A percentile compares a stretch with the other conserved stretches of the same genome.
phyloP scores from a whole-genome alignment of 1,140 invertebrate species.

The Sycophaga agraensis region DNA sequence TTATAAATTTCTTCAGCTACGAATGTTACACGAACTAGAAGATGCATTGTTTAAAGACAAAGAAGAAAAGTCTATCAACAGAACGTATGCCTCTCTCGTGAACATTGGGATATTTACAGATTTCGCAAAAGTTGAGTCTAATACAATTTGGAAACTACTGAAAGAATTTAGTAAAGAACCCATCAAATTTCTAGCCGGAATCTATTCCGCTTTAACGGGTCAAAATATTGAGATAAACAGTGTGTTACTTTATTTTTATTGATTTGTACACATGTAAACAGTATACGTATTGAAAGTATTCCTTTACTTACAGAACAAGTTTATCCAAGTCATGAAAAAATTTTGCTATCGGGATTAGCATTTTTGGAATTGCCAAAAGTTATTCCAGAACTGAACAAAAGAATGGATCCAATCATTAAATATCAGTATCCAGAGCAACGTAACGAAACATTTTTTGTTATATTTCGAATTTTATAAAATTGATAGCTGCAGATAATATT shows the following conservation, averaged over 20 bases:
- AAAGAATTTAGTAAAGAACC: constrained; percentile 34
- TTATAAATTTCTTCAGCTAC: too few species aligned
- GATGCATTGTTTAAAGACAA: constrained; percentile 43
- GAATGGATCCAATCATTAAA: constrained; percentile 37
- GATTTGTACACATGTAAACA: background rate
- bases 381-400: constrained; percentile 42
- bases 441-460: too few species aligned
- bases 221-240: constrained; percentile 45
- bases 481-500: too few species aligned
- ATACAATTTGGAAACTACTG: constrained; percentile 38
- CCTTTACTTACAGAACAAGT: constrained; percentile 36
- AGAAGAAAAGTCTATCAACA: constrained; percentile 36
- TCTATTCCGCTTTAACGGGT: constrained; percentile 47
- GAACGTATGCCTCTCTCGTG: constrained; percentile 37
- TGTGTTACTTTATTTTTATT: constrained; percentile 38
- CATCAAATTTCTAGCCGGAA: constrained; percentile 44
- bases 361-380: constrained; percentile 47
- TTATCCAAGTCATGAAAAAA: constrained; percentile 48
- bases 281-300: background rate
- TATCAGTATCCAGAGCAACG: constrained; percentile 40
- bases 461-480: too few species aligned
- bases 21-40: constrained; percentile 37
- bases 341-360: constrained; percentile 49
- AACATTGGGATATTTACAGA: constrained; percentile 47
- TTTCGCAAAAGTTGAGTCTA: constrained; percentile 36